Conservation (phyloP, 2,888 invertebrate species). For the Halictus quadricinctus region DNA sequence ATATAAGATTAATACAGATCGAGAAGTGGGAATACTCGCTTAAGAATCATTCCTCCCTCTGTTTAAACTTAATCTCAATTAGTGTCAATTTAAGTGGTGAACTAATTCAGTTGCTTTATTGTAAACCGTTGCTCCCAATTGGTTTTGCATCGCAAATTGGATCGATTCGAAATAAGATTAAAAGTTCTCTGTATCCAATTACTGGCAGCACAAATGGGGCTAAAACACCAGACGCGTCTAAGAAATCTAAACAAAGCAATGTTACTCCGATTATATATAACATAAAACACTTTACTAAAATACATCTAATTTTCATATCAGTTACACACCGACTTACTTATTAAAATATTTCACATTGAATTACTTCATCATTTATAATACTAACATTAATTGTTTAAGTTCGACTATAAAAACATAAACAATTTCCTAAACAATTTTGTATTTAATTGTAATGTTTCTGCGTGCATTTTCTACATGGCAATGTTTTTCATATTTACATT, state of each 20-base stretch:
- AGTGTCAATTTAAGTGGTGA: neutral
- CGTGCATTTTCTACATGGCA: too few relatives aligned
- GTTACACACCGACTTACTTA: neutral
- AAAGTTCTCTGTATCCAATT: slow-evolving; percentile 37
- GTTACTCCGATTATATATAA: neutral
- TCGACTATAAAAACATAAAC: neutral
- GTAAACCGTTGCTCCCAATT: neutral
- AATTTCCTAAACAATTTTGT: neutral
- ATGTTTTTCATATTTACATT: neutral
- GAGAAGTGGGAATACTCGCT: neutral
- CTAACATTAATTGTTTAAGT: neutral
- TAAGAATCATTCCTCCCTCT: neutral
- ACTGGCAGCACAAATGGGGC: slow-evolving; percentile 26
- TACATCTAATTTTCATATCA: neutral
- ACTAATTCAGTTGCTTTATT: neutral
- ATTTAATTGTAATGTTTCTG: neutral
- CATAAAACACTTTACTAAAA: neutral
- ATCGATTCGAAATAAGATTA: slow-evolving; percentile 40
- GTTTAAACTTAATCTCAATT: slow-evolving; percentile 8
- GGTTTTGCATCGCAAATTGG: slow-evolving; percentile 35
- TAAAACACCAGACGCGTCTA: slow-evolving; percentile 19
- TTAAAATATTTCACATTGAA: neutral
- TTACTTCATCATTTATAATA: neutral
- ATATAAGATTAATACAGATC: neutral
- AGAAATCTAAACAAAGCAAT: neutral